Base-by-base conservation (phyloP, 2,888 invertebrate genomes). In the Dendrolimus pini region DNA sequence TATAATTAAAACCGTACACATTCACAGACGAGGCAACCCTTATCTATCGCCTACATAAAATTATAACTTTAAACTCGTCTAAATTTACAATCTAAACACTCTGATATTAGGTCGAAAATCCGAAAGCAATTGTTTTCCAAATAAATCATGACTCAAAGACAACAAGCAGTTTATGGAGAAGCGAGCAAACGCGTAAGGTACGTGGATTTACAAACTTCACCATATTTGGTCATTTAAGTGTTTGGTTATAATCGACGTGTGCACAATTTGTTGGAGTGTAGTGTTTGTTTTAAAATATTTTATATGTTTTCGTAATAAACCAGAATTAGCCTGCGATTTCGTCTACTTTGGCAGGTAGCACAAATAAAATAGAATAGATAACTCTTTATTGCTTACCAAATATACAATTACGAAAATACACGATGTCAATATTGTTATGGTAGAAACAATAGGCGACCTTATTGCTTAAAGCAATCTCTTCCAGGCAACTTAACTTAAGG, bases 21-120 rank as follows among this genome's bases (percentile, higher is more conserved):
- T 60, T 61, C 57, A 62, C 57, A 47, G 47, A 69, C 69, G 67
- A 70, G 70, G 74, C 74, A 77, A 76, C 74, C 73, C 77, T 83
- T 83, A 85, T 81, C 84, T 78, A 73, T 78, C 77, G 77, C 80
- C 82, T 75, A 81, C 82, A 79, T 75, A 64, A 64, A 65, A 47
- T 10, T 10, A 9, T 9, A 47, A 47, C 47, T 47, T 47, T 47
- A 47, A 47, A 47, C 12, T 10, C 2, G 6, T 12, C 9, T 12
- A 47, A 47, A 10, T 64, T 65, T 64, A 59, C 41, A 61, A 58
- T 67, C 64, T 71, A 65, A 62, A 58, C 41, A 60, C 58, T 65
- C 65, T 55, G 60, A 47, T 55, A 68, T 72, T 79, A 66, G 73
- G 75, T 72, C 69, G 61, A 75, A 65, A 69, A 64, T 71, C 59